These are phyloP conservation scores for Echinometra lucunter DNA, from an alignment of 53 echinoderm and acorn worm species.

Conservation along the genomic window DNA sequence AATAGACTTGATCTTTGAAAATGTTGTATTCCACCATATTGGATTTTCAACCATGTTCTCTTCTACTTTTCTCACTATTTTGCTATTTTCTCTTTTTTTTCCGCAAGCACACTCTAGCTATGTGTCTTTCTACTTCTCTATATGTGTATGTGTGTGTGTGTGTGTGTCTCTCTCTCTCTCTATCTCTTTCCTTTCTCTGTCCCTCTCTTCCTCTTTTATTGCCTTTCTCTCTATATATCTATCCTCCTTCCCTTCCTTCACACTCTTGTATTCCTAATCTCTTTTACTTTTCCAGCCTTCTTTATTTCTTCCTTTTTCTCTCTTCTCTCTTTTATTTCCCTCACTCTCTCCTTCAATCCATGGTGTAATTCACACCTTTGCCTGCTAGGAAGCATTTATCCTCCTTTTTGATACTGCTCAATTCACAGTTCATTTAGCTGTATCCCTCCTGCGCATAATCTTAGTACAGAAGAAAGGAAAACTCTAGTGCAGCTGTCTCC, in stretches of 20 bases:
- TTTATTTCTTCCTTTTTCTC: background rate
- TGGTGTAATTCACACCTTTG: background rate
- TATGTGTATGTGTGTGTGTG: background rate
- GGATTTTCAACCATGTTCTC: background rate
- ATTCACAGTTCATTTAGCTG: slow-evolving; percentile 1
- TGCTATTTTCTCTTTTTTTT: no score
- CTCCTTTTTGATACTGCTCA: background rate
- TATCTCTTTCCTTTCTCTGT: background rate
- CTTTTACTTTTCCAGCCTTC: background rate
- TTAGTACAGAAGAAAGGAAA: background rate
- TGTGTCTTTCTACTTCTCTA: background rate
- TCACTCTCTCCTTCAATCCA: background rate
- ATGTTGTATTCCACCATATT: background rate
- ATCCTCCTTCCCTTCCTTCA: background rate
- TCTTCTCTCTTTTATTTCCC: background rate
- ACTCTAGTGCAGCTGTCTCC: slow-evolving; percentile 25
- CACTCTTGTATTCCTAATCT: background rate
- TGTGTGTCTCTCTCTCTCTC: background rate
- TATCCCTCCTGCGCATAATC: background rate
- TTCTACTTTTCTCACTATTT: background rate
- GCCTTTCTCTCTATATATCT: background rate
- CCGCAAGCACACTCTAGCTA: background rate
- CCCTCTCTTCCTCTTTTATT: background rate
- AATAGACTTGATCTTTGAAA: background rate
- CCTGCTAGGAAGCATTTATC: slow-evolving; percentile 17